Conservation (phyloP, 2,888 invertebrate genomes). For the Drosophila neotestacea region DNA sequence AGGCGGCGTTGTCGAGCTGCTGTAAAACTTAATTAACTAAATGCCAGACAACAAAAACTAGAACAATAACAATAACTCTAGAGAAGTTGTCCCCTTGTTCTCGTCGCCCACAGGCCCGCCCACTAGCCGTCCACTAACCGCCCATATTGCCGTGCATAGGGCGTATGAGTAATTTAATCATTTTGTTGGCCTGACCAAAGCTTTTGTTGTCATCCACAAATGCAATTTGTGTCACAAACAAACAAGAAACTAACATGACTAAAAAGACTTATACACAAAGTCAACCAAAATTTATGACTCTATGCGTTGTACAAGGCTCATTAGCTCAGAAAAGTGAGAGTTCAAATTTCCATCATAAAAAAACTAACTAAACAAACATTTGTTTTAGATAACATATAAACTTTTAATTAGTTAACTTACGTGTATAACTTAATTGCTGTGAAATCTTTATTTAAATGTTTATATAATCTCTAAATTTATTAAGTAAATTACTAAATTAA, state of each 20-base stretch:
- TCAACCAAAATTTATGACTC: conserved; percentile 55
- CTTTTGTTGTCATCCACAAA: conserved; percentile 74
- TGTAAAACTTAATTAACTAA: conserved; percentile 78
- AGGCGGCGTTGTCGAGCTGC: conserved; percentile 51
- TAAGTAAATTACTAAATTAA: too few relatives aligned
- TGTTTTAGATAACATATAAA: too few relatives aligned
- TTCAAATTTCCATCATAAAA: neutral
- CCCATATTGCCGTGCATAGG: conserved; percentile 43
- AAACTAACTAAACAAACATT: too few relatives aligned
- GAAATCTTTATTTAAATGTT: too few relatives aligned
- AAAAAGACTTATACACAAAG: conserved; percentile 53
- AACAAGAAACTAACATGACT: conserved; percentile 53
- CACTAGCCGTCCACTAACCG: conserved; percentile 1
- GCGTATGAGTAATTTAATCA: conserved; percentile 78
- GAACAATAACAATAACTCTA: conserved; percentile 61
- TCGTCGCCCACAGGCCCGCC: conserved; percentile 10
- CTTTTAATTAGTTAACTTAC: too few relatives aligned
- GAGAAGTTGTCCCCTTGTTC: conserved; percentile 33
- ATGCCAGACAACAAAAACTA: conserved; percentile 49
- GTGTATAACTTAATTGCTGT: too few relatives aligned
- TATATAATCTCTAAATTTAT: too few relatives aligned
- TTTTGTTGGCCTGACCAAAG: conserved; percentile 64
- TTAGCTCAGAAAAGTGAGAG: neutral
- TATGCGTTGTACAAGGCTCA: neutral
- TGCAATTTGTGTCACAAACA: conserved; percentile 73